Evolutionary conservation across 2,797 vertebrate genomes (phyloP).

Genomic region (Heliangelus exortis): DNA sequence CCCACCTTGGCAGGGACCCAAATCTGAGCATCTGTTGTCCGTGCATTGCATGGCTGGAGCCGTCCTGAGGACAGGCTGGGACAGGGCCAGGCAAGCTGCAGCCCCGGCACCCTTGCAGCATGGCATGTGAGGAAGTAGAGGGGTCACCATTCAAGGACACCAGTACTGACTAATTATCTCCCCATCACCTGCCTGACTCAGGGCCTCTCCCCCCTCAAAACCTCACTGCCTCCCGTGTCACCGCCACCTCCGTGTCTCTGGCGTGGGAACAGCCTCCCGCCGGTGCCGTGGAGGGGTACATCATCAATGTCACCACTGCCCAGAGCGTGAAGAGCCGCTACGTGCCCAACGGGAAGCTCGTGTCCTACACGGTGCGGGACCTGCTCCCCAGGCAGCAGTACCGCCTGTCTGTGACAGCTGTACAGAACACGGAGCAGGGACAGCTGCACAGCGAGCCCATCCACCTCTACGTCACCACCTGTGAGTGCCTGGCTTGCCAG

Average conservation of each 20-base stretch:
- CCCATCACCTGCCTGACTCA: slow-evolving; percentile 40
- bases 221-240: slow-evolving; percentile 87
- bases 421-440: slow-evolving; percentile 84
- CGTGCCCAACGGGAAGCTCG: slow-evolving; percentile 86
- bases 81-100: background rate
- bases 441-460: slow-evolving; percentile 89
- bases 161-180: background rate
- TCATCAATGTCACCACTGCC: slow-evolving; percentile 91
- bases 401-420: slow-evolving; percentile 85
- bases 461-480: slow-evolving; percentile 86
- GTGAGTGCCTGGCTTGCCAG: slow-evolving; percentile 74
- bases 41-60: background rate
- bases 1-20: background rate
- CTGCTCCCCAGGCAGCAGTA: slow-evolving; percentile 88
- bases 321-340: slow-evolving; percentile 93
- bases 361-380: slow-evolving; percentile 87
- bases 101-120: background rate
- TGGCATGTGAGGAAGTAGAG: background rate
- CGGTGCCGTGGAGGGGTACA: slow-evolving; percentile 86
- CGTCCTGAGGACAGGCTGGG: accelerated
- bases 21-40: accelerated
- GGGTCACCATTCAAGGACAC: accelerated
- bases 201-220: slow-evolving; percentile 92
- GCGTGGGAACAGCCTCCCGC: slow-evolving; percentile 83
- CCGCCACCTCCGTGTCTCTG: slow-evolving; percentile 85